Evolutionary conservation across 2,888 invertebrate species (phyloP).

Genomic region (Apodemia zela): DNA sequence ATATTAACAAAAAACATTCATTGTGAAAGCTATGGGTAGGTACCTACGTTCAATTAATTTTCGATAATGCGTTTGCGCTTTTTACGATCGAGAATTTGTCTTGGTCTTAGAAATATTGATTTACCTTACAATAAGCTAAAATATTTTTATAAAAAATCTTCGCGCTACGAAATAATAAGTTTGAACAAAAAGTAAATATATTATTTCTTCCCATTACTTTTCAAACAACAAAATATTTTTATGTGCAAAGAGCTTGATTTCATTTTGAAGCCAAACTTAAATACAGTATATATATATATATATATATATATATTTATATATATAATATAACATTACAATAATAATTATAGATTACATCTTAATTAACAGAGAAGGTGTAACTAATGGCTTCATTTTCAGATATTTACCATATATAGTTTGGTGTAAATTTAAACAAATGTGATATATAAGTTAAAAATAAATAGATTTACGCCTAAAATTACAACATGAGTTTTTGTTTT

Average conservation of each 20-base stretch:
- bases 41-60: not conserved
- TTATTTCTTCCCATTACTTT: constrained; percentile 9
- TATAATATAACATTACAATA: too few species aligned
- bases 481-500: too few species aligned
- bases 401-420: too few species aligned
- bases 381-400: too few species aligned
- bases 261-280: not conserved
- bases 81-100: constrained; percentile 6
- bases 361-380: too few species aligned
- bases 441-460: too few species aligned
- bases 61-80: constrained; percentile 9
- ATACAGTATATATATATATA: too few species aligned
- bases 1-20: constrained; percentile 9
- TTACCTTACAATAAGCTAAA: constrained; percentile 6
- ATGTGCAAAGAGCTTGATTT: not conserved
- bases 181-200: constrained; percentile 13
- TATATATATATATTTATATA: too few species aligned
- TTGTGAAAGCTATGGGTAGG: constrained; percentile 5
- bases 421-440: too few species aligned
- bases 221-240: not conserved
- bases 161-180: constrained; percentile 3
- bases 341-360: too few species aligned
- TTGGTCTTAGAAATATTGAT: constrained; percentile 5
- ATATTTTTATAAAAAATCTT: constrained; percentile 7
- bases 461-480: too few species aligned